Percentiles rank a stretch among this genome's conserved stretches.
phyloP scores from a whole-genome alignment of 2,113 vertebrate species.

The Phalacrocorax aristotelis region DNA sequence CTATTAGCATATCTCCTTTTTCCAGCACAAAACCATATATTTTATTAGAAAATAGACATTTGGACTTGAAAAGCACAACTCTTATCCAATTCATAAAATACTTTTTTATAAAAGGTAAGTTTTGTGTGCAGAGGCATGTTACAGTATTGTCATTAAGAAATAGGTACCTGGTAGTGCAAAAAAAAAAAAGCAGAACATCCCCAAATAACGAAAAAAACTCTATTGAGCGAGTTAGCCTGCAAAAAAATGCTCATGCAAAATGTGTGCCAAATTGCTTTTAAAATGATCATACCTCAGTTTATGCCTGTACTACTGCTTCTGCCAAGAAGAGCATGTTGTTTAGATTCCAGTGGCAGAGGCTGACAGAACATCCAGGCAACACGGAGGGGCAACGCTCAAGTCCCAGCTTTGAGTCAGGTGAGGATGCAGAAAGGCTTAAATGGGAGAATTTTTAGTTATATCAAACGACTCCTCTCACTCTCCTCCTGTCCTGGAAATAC shows the following conservation, averaged over 20 bases:
- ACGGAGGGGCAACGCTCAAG: rapidly evolving
- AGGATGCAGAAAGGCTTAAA: background rate
- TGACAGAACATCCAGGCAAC: background rate
- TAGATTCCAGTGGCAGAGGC: background rate
- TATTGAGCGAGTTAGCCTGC: background rate
- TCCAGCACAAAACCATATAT: background rate
- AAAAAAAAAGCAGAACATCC: background rate
- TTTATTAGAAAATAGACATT: background rate
- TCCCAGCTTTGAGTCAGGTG: rapidly evolving
- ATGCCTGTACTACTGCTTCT: background rate
- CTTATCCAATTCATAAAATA: background rate
- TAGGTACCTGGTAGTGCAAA: background rate
- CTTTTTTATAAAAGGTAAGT: background rate
- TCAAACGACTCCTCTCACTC: background rate
- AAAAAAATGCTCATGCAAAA: background rate
- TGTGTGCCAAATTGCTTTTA: background rate
- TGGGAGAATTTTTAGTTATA: background rate
- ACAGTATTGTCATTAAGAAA: background rate
- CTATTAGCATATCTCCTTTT: background rate
- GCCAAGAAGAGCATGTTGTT: background rate
- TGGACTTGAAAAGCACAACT: background rate
- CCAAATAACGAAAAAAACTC: background rate
- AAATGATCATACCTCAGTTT: background rate
- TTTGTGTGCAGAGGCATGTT: background rate
- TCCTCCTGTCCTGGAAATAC: background rate